phyloP scores from a whole-genome alignment of 2,888 invertebrate genomes.

The Anthrax anthrax region DNA sequence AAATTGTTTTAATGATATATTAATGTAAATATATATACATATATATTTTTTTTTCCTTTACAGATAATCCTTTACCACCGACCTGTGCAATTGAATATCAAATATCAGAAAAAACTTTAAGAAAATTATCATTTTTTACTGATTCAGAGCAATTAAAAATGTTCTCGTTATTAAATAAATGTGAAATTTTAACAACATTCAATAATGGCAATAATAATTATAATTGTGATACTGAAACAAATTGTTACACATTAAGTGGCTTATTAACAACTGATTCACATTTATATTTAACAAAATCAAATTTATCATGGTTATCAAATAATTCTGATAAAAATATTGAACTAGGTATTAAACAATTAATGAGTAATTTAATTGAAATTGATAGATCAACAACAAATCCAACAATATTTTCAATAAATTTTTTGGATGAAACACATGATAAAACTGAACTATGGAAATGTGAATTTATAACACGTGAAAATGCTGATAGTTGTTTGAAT shows the following conservation, averaged over 20 bases:
- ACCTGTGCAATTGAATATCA: constrained; percentile 30
- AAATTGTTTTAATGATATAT: not conserved
- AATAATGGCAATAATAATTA: constrained; percentile 22
- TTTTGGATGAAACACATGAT: constrained; percentile 38
- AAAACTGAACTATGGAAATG: constrained; percentile 37
- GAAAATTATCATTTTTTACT: constrained; percentile 20
- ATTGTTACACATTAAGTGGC: constrained; percentile 17
- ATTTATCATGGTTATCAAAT: constrained; percentile 36
- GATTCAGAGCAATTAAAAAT: constrained; percentile 29
- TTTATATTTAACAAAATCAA: constrained; percentile 34
- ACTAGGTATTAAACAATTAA: constrained; percentile 33
- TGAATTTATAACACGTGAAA: constrained; percentile 34
- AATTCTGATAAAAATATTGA: constrained; percentile 19
- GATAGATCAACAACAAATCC: constrained; percentile 24
- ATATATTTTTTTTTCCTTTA: constrained; percentile 4
- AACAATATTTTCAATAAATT: constrained; percentile 33
- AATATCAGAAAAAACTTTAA: constrained; percentile 27
- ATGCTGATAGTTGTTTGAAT: constrained; percentile 35
- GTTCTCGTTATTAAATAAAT: constrained; percentile 34
- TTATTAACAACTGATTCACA: constrained; percentile 32
- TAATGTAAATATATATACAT: not conserved
- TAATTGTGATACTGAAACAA: constrained; percentile 9
- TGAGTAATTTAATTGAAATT: constrained; percentile 41
- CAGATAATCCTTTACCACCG: constrained; percentile 33
- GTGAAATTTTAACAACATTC: constrained; percentile 20